phyloP scores from a whole-genome alignment of 2,797 vertebrate species.

The Philypnodon macrostomus region DNA sequence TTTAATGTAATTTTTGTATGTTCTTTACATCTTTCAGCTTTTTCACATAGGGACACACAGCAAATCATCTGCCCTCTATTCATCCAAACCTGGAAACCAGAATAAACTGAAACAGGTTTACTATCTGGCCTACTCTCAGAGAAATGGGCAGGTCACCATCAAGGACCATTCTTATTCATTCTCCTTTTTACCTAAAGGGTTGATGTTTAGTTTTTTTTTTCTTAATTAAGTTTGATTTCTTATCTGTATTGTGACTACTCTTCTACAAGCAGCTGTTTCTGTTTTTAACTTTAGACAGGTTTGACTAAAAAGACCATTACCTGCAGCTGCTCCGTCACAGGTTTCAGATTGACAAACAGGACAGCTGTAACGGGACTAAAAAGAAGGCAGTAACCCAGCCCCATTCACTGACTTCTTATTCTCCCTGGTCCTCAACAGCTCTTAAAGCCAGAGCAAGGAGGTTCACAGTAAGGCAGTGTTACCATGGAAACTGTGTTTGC shows the following conservation, averaged over 20 bases:
- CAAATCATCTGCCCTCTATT: too few species aligned
- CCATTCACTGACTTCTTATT: constrained; percentile 19
- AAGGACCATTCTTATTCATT: too few species aligned
- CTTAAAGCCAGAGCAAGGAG: constrained; percentile 53
- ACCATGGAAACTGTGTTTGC: constrained; percentile 82
- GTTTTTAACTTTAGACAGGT: constrained; percentile 3
- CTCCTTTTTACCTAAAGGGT: too few species aligned
- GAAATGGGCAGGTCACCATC: too few species aligned
- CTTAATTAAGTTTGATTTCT: too few species aligned
- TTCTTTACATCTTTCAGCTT: too few species aligned
- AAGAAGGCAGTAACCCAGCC: constrained; percentile 22
- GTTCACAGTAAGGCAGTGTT: constrained; percentile 67
- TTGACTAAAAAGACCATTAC: constrained; percentile 15
- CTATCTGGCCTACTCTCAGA: too few species aligned
- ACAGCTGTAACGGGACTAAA: constrained; percentile 42
- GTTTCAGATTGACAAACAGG: constrained; percentile 29
- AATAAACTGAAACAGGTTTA: too few species aligned
- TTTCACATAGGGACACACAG: too few species aligned
- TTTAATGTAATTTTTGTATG: too few species aligned
- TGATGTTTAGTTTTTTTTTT: too few species aligned
- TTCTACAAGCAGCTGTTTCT: background rate
- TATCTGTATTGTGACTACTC: background rate
- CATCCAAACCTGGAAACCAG: too few species aligned
- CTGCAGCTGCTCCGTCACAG: constrained; percentile 7
- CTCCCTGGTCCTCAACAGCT: constrained; percentile 37